Percentiles rank a stretch among this genome's conserved stretches.
phyloP scores from a whole-genome alignment of 2,888 invertebrate species.

The Plagodis dolabraria region DNA sequence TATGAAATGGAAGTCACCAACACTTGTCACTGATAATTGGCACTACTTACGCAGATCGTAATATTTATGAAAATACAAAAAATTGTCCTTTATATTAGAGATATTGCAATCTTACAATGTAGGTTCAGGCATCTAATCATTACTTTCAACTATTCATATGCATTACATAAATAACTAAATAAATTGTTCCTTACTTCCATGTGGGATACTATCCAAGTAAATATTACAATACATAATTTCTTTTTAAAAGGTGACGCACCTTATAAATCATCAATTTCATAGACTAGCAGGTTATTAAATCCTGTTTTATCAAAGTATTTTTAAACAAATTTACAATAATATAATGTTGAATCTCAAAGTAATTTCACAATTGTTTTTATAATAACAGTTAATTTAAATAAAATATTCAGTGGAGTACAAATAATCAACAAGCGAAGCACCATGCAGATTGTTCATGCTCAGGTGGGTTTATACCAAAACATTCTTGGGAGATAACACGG shows the following conservation, averaged over 20 bases:
- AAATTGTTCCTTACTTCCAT: slow-evolving; percentile 25
- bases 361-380: slow-evolving; percentile 73
- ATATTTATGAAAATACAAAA: slow-evolving; percentile 73
- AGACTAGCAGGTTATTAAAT: slow-evolving; percentile 63
- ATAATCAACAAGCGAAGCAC: slow-evolving; percentile 69
- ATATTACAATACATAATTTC: slow-evolving; percentile 35
- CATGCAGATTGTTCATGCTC: slow-evolving; percentile 62
- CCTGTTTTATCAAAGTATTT: slow-evolving; percentile 40
- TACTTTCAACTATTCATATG: slow-evolving; percentile 45
- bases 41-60: slow-evolving; percentile 80
- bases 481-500: neutral
- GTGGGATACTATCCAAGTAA: slow-evolving; percentile 25
- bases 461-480: slow-evolving; percentile 51
- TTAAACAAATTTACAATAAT: slow-evolving; percentile 49
- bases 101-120: slow-evolving; percentile 45
- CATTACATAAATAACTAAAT: slow-evolving; percentile 42
- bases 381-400: slow-evolving; percentile 53
- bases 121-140: slow-evolving; percentile 52
- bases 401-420: slow-evolving; percentile 49
- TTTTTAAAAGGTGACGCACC: slow-evolving; percentile 35
- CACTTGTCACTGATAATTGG: slow-evolving; percentile 66
- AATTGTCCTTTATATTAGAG: slow-evolving; percentile 35
- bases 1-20: slow-evolving; percentile 54
- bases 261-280: slow-evolving; percentile 44
- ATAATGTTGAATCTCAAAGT: slow-evolving; percentile 62